Evolutionary conservation across 2,888 invertebrate species (phyloP).

Genomic region (Arctia plantaginis): DNA sequence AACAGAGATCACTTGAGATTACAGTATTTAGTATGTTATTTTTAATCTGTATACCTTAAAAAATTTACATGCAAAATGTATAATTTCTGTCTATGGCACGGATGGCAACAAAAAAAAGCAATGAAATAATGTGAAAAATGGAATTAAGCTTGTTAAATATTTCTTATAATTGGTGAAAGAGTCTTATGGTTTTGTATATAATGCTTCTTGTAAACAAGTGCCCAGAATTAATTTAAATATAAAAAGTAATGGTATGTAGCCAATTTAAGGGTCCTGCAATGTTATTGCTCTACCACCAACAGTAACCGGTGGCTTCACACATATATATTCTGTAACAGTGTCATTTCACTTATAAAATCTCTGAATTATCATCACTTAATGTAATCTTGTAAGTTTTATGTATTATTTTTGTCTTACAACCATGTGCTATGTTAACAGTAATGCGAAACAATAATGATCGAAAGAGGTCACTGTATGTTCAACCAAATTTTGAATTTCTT

Average conservation of each 20-base stretch:
- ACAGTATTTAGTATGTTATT: neutral
- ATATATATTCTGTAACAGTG: constrained; percentile 13
- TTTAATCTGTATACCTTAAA: neutral
- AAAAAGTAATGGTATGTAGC: constrained; percentile 73
- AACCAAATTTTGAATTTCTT: constrained; percentile 47
- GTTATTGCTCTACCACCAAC: constrained; percentile 60
- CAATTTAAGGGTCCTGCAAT: constrained; percentile 48
- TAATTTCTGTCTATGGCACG: constrained; percentile 30
- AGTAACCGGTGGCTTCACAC: constrained; percentile 72
- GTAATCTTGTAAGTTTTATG: constrained; percentile 7
- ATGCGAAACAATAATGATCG: constrained; percentile 64
- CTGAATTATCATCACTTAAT: neutral
- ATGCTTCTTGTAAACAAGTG: constrained; percentile 48
- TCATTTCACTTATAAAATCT: constrained; percentile 14
- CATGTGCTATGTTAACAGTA: constrained; percentile 75
- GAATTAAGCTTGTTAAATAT: constrained; percentile 54
- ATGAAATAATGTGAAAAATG: constrained; percentile 56
- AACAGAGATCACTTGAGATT: neutral
- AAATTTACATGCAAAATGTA: neutral
- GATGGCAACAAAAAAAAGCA: constrained; percentile 50
- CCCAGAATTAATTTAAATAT: constrained; percentile 45
- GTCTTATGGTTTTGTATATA: constrained; percentile 47
- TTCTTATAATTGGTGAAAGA: constrained; percentile 59
- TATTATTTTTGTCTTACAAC: constrained; percentile 34
- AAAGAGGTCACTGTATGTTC: constrained; percentile 74